These are phyloP conservation scores for Loris lydekkerianus DNA, from an alignment of 2,797 vertebrate genomes.

Conservation along the genomic window DNA sequence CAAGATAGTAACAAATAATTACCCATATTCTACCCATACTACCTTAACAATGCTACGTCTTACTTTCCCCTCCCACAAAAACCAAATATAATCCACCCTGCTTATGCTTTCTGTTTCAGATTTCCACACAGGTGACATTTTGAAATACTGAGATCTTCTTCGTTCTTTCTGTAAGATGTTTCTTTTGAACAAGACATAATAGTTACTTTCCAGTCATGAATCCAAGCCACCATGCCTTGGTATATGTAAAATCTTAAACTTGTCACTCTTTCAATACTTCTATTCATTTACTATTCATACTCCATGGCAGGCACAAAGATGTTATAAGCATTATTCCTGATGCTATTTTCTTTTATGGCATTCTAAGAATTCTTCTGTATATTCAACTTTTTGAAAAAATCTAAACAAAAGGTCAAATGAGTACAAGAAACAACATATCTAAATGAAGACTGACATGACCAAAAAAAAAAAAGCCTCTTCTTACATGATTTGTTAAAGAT, in stretches of 20 bases:
- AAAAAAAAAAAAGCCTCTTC: not conserved
- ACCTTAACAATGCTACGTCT: not conserved
- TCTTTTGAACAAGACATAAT: conserved; percentile 32
- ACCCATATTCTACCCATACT: conserved; percentile 27
- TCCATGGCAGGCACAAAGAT: not conserved
- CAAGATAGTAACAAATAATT: conserved; percentile 25
- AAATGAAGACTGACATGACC: not conserved
- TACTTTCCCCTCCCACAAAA: not conserved
- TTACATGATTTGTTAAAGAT: conserved; percentile 10
- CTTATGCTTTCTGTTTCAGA: conserved; percentile 32
- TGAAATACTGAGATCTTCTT: conserved; percentile 8
- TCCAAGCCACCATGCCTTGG: not conserved
- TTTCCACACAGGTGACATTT: conserved; percentile 24
- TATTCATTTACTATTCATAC: conserved; percentile 61
- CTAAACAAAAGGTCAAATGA: conserved; percentile 32
- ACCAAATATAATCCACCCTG: conserved; percentile 22
- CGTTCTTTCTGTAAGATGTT: not conserved
- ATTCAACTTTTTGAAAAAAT: not conserved
- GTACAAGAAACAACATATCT: not conserved
- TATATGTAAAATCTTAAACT: conserved; percentile 42
- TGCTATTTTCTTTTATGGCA: conserved; percentile 5
- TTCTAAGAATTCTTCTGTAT: conserved; percentile 37
- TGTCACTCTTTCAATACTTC: not conserved
- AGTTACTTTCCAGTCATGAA: conserved; percentile 47
- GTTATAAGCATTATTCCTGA: not conserved